Percentiles rank a stretch among this genome's conserved stretches.
Evolutionary conservation across 2,797 vertebrate species (phyloP).

Genomic region (Vultur gryphus): DNA sequence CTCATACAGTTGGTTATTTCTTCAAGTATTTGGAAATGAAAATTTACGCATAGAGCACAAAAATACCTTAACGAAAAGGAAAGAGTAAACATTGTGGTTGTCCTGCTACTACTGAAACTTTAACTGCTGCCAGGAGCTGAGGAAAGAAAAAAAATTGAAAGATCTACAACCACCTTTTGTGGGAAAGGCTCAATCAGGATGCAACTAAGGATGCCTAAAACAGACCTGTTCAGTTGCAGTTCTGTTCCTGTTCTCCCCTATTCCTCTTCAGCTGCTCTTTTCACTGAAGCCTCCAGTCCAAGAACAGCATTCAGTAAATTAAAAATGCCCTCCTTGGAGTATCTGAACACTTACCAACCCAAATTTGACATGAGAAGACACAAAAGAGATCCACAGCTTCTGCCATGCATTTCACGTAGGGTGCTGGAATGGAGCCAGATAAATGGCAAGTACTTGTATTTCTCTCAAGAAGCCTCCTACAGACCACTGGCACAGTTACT

Average conservation of each 20-base stretch:
- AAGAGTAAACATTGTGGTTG: background rate
- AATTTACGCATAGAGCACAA: background rate
- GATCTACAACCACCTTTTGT: background rate
- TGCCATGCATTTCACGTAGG: background rate
- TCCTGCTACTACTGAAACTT: background rate
- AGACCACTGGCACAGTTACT: background rate
- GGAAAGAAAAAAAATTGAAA: background rate
- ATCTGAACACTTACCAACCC: background rate
- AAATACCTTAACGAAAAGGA: background rate
- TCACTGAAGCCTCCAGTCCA: background rate
- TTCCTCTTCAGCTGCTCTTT: background rate
- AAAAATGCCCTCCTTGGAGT: background rate
- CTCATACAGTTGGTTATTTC: background rate
- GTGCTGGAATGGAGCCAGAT: background rate
- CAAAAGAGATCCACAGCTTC: background rate
- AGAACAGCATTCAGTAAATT: background rate
- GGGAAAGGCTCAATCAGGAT: background rate
- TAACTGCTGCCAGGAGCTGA: background rate
- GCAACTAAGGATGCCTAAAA: background rate
- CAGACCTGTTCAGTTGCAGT: background rate
- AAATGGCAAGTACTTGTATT: background rate
- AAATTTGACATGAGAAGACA: background rate
- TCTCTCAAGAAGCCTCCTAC: background rate
- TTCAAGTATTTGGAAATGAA: background rate
- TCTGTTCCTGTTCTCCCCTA: background rate